Evolutionary conservation across 2,888 invertebrate species (phyloP).

Genomic region (Philopedon plagiatum): DNA sequence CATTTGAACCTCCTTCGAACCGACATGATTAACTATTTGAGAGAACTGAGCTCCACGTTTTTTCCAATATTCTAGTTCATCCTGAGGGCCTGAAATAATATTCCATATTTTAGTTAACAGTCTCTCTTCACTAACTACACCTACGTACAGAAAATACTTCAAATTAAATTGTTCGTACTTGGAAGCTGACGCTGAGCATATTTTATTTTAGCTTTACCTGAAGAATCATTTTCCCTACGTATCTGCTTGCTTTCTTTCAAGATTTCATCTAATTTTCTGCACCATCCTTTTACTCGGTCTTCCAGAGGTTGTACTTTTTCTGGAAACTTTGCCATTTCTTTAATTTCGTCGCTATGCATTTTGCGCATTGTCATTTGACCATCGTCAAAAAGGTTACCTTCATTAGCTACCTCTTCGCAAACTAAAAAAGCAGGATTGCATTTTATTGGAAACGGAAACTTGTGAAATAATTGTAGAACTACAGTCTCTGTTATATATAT

Average conservation of each 20-base stretch:
- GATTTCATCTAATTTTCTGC: conserved; percentile 85
- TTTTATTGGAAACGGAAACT: too few species aligned
- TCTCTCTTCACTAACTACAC: too few species aligned
- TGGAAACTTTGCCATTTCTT: conserved; percentile 78
- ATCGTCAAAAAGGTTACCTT: conserved; percentile 84
- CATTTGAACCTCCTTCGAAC: conserved; percentile 83
- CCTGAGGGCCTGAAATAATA: conserved; percentile 85
- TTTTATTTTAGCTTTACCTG: conserved; percentile 63
- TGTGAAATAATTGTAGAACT: too few species aligned
- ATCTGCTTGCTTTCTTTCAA: conserved; percentile 94
- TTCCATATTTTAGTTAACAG: too few species aligned
- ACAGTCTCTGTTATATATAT: too few species aligned
- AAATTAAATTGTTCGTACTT: too few species aligned
- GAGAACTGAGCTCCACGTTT: conserved; percentile 94
- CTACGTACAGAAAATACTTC: too few species aligned
- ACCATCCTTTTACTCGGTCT: conserved; percentile 83
- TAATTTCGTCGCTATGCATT: conserved; percentile 79
- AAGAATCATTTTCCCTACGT: conserved; percentile 90
- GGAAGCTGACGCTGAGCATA: too few species aligned
- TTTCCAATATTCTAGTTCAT: conserved; percentile 97
- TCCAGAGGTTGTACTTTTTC: conserved; percentile 79
- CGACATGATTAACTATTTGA: conserved; percentile 82
- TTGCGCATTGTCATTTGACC: conserved; percentile 73
- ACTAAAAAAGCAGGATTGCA: conserved; percentile 73
- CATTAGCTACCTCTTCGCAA: conserved; percentile 87